phyloP scores from a whole-genome alignment of 2,113 vertebrate genomes.

The Hydrochoerus hydrochaeris region DNA sequence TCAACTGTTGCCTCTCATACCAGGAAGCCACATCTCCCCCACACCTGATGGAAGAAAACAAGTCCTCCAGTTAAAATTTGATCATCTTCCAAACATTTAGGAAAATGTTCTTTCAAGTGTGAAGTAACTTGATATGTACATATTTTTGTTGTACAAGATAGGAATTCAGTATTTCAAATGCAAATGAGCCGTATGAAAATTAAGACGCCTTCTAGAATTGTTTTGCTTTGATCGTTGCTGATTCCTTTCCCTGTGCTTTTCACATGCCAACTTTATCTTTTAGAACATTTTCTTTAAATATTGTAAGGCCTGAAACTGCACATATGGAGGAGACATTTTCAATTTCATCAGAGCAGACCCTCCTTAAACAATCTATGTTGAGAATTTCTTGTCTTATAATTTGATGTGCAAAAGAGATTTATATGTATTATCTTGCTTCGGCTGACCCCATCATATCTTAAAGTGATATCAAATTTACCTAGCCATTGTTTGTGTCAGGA shows the following conservation, averaged over 20 bases:
- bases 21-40: conserved; percentile 81
- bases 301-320: conserved; percentile 41
- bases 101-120: conserved; percentile 60
- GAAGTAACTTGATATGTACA: conserved; percentile 67
- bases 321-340: conserved; percentile 58
- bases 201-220: conserved; percentile 69
- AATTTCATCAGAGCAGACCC: conserved; percentile 43
- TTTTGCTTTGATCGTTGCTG: conserved; percentile 56
- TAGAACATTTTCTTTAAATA: conserved; percentile 67
- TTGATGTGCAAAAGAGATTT: conserved; percentile 33
- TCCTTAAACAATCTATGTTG: background rate
- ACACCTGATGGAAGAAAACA: conserved; percentile 84
- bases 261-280: conserved; percentile 63
- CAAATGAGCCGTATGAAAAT: conserved; percentile 71
- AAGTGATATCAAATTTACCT: background rate
- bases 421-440: background rate
- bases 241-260: conserved; percentile 54
- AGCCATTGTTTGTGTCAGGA: background rate
- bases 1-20: conserved; percentile 83
- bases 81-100: conserved; percentile 85
- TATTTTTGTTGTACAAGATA: conserved; percentile 59
- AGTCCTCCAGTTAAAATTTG: conserved; percentile 79
- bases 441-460: background rate
- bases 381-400: conserved; percentile 9
- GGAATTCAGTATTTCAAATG: conserved; percentile 69